phyloP scores from a whole-genome alignment of 2,888 invertebrate genomes.

The Nipponacmea schrenckii region DNA sequence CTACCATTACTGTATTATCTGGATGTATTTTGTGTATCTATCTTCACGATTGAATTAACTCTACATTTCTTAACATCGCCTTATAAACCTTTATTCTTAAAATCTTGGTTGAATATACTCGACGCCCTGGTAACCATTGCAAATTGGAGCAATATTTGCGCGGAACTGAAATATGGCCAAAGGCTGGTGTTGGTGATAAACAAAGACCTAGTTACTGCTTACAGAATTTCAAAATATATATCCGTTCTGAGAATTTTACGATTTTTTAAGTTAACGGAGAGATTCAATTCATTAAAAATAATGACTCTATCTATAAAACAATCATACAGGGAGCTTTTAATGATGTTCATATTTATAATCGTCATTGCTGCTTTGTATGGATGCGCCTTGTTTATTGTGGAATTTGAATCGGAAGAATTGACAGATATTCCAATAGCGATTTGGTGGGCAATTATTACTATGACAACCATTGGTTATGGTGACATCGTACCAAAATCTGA shows the following conservation, averaged over 20 bases:
- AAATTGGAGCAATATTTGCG: neutral
- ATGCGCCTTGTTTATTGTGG: constrained; percentile 44
- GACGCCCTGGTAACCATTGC: neutral
- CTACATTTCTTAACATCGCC: constrained; percentile 9
- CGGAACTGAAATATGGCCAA: neutral
- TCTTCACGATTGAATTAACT: constrained; percentile 13
- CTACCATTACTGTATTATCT: constrained; percentile 2
- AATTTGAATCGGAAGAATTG: constrained; percentile 33
- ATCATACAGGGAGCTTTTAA: constrained; percentile 49
- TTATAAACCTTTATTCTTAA: neutral
- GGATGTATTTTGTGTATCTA: constrained; percentile 10
- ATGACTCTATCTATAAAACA: constrained; percentile 50
- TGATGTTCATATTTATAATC: constrained; percentile 51
- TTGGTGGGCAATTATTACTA: constrained; percentile 60
- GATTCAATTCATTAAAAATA: constrained; percentile 39
- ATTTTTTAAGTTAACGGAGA: constrained; percentile 24
- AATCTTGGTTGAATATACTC: neutral
- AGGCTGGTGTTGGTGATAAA: neutral
- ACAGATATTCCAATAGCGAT: constrained; percentile 45
- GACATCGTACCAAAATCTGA: constrained; percentile 43
- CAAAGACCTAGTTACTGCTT: neutral
- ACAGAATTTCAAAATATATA: neutral
- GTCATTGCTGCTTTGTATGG: constrained; percentile 57
- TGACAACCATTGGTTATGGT: constrained; percentile 60
- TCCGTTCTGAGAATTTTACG: constrained; percentile 17